Evolutionary conservation across 2,113 vertebrate genomes (phyloP).

Genomic region (Callipepla squamata): DNA sequence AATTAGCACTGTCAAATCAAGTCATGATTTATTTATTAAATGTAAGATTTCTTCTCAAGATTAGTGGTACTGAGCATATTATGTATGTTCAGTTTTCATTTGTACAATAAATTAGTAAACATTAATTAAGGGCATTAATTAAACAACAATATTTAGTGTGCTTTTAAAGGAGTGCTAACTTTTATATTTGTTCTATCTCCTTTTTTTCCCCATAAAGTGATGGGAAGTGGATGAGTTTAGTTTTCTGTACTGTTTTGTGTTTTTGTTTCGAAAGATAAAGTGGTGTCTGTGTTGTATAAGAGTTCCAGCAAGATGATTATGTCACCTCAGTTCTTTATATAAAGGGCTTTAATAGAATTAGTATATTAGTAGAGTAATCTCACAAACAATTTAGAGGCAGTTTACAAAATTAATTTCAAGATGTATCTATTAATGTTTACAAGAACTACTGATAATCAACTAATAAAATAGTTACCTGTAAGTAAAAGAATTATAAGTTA

Average conservation of each 20-base stretch:
- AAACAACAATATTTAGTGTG: not conserved
- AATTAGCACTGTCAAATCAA: not conserved
- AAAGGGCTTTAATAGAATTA: constrained; percentile 14
- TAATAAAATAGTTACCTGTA: not conserved
- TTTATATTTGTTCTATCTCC: not conserved
- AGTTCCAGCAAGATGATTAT: not conserved
- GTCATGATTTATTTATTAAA: not conserved
- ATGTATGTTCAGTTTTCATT: not conserved
- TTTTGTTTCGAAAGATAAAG: not conserved
- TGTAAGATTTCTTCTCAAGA: not conserved
- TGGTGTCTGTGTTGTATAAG: not conserved
- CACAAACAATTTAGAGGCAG: not conserved
- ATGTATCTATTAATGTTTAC: not conserved
- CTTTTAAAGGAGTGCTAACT: not conserved
- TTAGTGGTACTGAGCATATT: not conserved
- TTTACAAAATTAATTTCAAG: not conserved
- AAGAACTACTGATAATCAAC: not conserved
- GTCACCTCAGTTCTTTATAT: not conserved
- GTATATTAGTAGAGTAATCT: not conserved
- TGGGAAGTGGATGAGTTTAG: not conserved
- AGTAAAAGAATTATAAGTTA: not conserved
- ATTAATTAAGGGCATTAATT: not conserved
- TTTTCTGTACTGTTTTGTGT: not conserved
- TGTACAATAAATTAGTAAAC: not conserved
- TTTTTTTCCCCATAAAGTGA: not conserved